phyloP scores from a whole-genome alignment of 2,113 vertebrate species.

The Ursus arctos region DNA sequence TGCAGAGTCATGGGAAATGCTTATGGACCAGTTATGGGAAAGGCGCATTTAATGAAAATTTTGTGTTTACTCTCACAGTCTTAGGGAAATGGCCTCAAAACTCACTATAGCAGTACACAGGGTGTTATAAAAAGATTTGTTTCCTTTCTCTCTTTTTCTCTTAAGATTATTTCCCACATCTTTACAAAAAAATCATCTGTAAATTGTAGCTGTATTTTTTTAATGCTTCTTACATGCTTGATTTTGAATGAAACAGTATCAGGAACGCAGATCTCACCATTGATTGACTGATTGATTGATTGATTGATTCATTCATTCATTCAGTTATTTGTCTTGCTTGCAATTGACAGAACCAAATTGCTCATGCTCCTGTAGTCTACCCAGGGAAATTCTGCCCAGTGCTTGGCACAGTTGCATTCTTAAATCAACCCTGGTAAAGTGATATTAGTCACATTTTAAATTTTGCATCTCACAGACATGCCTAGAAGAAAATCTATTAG shows the following conservation, averaged over 20 bases:
- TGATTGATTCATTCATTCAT: neutral
- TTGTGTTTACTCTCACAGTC: constrained; percentile 87
- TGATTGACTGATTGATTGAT: neutral
- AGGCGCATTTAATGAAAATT: constrained; percentile 89
- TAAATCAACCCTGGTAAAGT: constrained; percentile 45
- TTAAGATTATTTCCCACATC: constrained; percentile 50
- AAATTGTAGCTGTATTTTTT: constrained; percentile 68
- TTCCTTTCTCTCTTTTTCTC: constrained; percentile 38
- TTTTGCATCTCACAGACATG: constrained; percentile 62
- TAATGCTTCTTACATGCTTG: constrained; percentile 59
- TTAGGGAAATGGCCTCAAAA: constrained; percentile 84
- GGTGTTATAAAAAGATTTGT: constrained; percentile 71
- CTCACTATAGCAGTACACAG: constrained; percentile 82
- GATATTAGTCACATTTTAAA: constrained; percentile 34
- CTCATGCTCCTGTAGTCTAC: neutral
- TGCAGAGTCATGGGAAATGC: constrained; percentile 91
- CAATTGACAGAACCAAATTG: neutral
- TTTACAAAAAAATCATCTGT: constrained; percentile 79
- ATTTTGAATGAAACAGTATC: constrained; percentile 66
- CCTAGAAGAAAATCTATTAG: constrained; percentile 64
- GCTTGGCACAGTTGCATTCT: neutral
- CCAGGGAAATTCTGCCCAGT: neutral
- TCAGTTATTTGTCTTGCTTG: neutral
- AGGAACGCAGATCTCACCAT: neutral
- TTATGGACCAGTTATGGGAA: constrained; percentile 89